Evolutionary conservation across 2,888 invertebrate species (phyloP).

Genomic region (Epicampocera succincta): DNA sequence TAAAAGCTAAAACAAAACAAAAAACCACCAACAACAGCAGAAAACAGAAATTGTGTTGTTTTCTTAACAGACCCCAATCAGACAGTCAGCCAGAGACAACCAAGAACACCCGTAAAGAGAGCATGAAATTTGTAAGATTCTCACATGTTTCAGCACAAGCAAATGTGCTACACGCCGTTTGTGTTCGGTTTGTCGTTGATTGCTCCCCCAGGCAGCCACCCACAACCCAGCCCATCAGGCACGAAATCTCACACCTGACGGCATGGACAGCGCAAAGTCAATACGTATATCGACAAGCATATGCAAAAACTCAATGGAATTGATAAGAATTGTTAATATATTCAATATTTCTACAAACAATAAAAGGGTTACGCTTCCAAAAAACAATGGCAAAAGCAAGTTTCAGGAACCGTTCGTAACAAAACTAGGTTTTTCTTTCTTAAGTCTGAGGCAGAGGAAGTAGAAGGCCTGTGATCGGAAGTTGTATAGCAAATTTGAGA

Average conservation of each 20-base stretch:
- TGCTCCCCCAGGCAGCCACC: conserved; percentile 34
- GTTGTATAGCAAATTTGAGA: too few relatives aligned
- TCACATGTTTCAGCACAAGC: conserved; percentile 42
- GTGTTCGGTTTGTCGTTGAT: not conserved
- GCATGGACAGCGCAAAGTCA: conserved; percentile 2
- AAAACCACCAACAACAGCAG: conserved; percentile 43
- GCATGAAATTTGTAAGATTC: conserved; percentile 28
- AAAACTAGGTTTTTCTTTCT: too few relatives aligned
- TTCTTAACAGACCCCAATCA: conserved; percentile 56
- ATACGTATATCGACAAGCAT: too few relatives aligned
- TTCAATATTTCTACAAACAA: too few relatives aligned
- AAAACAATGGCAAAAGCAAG: too few relatives aligned
- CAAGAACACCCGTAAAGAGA: conserved; percentile 72
- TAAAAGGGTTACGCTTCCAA: too few relatives aligned
- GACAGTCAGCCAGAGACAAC: conserved; percentile 28
- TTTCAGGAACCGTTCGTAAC: too few relatives aligned
- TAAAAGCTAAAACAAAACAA: conserved; percentile 35
- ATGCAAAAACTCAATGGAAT: too few relatives aligned
- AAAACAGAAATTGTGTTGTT: conserved; percentile 68
- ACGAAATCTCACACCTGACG: conserved; percentile 21
- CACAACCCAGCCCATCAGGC: conserved; percentile 27
- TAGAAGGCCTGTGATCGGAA: too few relatives aligned
- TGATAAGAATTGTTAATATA: too few relatives aligned
- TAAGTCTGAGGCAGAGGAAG: too few relatives aligned
- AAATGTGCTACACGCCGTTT: conserved; percentile 29